phyloP scores from a whole-genome alignment of 2,797 vertebrate species.

The Yasuhikotakia modesta region DNA sequence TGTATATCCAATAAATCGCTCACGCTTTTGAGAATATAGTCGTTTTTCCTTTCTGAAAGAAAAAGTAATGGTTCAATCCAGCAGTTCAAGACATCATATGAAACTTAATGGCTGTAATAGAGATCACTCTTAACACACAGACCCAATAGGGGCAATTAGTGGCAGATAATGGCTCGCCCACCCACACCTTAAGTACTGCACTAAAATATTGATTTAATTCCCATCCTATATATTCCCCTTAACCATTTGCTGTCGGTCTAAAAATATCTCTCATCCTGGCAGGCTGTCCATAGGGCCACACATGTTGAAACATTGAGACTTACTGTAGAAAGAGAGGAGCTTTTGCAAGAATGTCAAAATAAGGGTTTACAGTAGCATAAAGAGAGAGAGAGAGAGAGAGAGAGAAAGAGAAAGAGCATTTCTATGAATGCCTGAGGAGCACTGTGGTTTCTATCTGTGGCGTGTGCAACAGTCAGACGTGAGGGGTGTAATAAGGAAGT shows the following conservation, averaged over 20 bases:
- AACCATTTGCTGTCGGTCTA: conserved; percentile 65
- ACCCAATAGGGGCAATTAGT: conserved; percentile 76
- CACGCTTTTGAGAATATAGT: conserved; percentile 9
- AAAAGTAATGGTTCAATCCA: conserved; percentile 51
- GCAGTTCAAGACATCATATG: conserved; percentile 62
- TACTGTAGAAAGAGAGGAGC: not conserved
- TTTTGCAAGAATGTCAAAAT: conserved; percentile 19
- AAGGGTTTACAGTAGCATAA: not conserved
- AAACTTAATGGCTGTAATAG: conserved; percentile 72
- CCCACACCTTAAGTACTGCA: conserved; percentile 59
- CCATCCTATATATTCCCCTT: conserved; percentile 68
- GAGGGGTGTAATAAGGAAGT: not conserved
- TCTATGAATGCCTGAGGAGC: not conserved
- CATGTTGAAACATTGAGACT: conserved; percentile 36
- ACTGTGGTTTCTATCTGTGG: conserved; percentile 7
- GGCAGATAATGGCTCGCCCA: conserved; percentile 65
- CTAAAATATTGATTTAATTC: conserved; percentile 74
- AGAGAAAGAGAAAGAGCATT: not conserved
- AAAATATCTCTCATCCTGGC: conserved; percentile 64
- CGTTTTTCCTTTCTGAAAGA: conserved; percentile 25
- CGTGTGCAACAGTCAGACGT: conserved; percentile 1
- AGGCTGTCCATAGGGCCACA: conserved; percentile 56
- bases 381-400: too few relatives aligned
- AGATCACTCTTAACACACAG: conserved; percentile 62
- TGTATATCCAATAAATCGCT: not conserved